A percentile compares a stretch with the other conserved stretches of the same genome.
These are phyloP conservation scores for Redunca redunca DNA, from an alignment of 2,113 vertebrate genomes.

Conservation along the genomic window DNA sequence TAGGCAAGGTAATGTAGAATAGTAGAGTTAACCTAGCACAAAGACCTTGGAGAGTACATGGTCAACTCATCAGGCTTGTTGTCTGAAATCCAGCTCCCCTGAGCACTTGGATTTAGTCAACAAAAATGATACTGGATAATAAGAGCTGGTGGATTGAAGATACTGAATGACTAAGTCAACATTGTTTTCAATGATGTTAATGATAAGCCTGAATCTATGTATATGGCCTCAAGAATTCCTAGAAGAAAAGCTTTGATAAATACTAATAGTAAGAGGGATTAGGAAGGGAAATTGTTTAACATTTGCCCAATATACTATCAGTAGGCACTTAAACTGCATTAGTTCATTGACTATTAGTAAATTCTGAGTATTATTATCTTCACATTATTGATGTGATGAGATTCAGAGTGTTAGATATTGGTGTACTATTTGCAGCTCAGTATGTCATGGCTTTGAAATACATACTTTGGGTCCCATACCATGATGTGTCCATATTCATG, in stretches of 20 bases:
- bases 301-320: not conserved
- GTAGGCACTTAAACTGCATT: not conserved
- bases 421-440: not conserved
- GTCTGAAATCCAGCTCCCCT: not conserved
- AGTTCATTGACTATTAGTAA: not conserved
- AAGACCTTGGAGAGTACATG: not conserved
- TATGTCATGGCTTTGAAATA: not conserved
- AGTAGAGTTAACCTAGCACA: not conserved
- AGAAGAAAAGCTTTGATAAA: not conserved
- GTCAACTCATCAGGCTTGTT: not conserved
- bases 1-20: not conserved
- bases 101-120: not conserved
- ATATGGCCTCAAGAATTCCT: not conserved
- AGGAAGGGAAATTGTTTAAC: not conserved
- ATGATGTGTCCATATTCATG: not conserved
- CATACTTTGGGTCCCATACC: not conserved
- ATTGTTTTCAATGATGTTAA: rapidly evolving
- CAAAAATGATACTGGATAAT: not conserved
- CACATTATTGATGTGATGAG: not conserved
- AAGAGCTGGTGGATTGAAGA: not conserved
- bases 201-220: not conserved
- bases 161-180: not conserved
- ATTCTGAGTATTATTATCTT: not conserved
- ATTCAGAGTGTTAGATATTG: not conserved
- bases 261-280: not conserved